Evolutionary conservation across 2,113 vertebrate genomes (phyloP).

Genomic region (Hystrix brachyura): DNA sequence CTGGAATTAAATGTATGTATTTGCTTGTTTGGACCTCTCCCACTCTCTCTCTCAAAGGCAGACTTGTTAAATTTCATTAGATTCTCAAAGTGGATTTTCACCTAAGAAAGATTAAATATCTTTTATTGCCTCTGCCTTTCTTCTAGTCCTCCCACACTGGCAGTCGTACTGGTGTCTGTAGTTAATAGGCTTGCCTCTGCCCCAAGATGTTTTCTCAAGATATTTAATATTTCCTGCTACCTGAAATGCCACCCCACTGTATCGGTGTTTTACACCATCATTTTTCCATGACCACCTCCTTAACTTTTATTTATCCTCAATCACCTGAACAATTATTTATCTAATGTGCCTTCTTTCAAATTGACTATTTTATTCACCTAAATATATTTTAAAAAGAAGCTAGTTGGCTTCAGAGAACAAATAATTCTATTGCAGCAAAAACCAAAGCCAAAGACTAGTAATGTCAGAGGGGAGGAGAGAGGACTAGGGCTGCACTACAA

Average conservation of each 20-base stretch:
- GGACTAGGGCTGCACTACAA: neutral
- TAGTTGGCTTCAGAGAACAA: neutral
- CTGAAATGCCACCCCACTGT: neutral
- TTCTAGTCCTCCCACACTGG: neutral
- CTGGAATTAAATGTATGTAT: neutral
- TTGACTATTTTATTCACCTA: neutral
- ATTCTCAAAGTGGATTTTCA: slow-evolving; percentile 1
- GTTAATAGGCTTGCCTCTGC: neutral
- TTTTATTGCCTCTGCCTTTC: neutral
- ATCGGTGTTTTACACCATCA: neutral
- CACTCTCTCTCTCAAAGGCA: neutral
- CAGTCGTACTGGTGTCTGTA: too few species aligned
- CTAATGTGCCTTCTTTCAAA: neutral
- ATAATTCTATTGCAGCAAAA: neutral
- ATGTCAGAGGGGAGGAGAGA: neutral
- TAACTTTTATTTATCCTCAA: neutral
- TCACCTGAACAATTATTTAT: neutral
- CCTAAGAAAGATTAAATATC: neutral
- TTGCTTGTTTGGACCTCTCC: neutral
- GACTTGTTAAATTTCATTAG: neutral
- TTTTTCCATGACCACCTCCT: neutral
- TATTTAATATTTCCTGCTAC: neutral
- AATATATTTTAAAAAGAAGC: slow-evolving; percentile 7
- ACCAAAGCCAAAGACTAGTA: neutral
- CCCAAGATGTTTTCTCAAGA: neutral